Base-by-base conservation (phyloP, 2,888 invertebrate genomes). In the Mechanitis messenoides region DNA sequence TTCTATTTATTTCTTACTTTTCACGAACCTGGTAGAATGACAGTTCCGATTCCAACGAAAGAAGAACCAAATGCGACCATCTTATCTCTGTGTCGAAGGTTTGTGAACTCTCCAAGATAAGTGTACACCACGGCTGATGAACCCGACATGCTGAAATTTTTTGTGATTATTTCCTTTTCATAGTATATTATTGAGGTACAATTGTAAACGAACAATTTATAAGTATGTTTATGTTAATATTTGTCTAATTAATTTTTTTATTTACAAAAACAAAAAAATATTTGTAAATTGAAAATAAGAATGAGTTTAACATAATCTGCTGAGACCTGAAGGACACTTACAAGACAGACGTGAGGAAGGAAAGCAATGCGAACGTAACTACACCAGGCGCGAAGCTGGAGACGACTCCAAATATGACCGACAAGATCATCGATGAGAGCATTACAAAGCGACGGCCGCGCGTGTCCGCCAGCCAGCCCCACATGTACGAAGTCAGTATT, bases 401-500 rank as follows among this genome's bases (percentile, higher is more conserved):
- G 45, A 91, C 74, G 0, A 92, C 76, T 0, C 93, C 91, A 56
- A 92, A 80, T 4, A 92, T 56, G 3, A 91, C 85, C 7, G 93
- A 92, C 0, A 91, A 66, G 0, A 87, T 70, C 73, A 93, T 84
- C 0, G 92, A 86, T 53, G 84, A 78, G 63, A 92, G 83, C 72
- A 92, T 80, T 1, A 92, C 90, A 9, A 90, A 91, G 28, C 93
- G 90, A 2, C 96, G 91, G 0, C 96, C 96, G 63, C 92, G 81
- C 56, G 93, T 92, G 80, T 97, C 96, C 0, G 95, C 95, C 66
- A 95, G 78, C 68, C 93, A 92, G 53, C 96, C 96, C 95, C 96
- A 95, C 59, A 95, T 82, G 82, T 94, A 94, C 0, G 95, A 94
- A 58, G 95, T 95, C 33, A 93, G 71, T 38, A 93, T 93, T 45